phyloP scores from a whole-genome alignment of 1,140 invertebrate genomes.

The Hypothenemus hampei region DNA sequence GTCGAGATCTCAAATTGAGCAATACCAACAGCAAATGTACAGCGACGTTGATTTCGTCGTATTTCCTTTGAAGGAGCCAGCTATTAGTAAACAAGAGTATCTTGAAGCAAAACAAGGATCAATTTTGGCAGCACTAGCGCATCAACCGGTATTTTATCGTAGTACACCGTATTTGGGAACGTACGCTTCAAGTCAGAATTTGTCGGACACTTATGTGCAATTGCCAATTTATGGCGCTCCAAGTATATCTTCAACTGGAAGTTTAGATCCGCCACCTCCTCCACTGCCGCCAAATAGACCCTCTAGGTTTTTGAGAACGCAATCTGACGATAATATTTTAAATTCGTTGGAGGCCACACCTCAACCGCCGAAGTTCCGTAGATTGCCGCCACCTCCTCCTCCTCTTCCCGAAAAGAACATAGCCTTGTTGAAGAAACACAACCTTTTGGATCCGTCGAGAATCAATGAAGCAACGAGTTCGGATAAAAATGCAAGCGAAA shows the following conservation, averaged over 20 bases:
- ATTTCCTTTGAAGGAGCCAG: constrained; percentile 82
- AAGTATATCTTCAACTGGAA: constrained; percentile 51
- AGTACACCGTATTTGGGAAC: constrained; percentile 72
- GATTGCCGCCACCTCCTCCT: constrained; percentile 68
- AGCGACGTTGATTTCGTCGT: constrained; percentile 87
- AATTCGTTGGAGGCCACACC: constrained; percentile 49
- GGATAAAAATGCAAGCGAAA: constrained; percentile 2
- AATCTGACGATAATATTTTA: constrained; percentile 73
- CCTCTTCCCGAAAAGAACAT: constrained; percentile 37
- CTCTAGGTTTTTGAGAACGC: constrained; percentile 58
- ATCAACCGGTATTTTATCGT: constrained; percentile 65
- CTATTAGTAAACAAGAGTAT: constrained; percentile 83
- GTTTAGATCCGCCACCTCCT: constrained; percentile 55
- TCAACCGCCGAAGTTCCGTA: constrained; percentile 56
- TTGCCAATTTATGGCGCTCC: constrained; percentile 57
- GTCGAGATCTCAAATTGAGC: constrained; percentile 71
- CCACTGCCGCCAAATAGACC: constrained; percentile 51
- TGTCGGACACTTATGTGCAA: constrained; percentile 65
- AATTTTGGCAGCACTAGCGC: constrained; percentile 56
- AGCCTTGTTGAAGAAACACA: constrained; percentile 20
- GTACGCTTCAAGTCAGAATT: constrained; percentile 70
- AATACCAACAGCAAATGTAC: constrained; percentile 80
- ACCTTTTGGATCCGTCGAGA: constrained; percentile 17
- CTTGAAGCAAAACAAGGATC: constrained; percentile 77
- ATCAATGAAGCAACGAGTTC: constrained; percentile 15